Conservation (phyloP, 2,888 invertebrate species). For the Euplagia quadripunctaria region DNA sequence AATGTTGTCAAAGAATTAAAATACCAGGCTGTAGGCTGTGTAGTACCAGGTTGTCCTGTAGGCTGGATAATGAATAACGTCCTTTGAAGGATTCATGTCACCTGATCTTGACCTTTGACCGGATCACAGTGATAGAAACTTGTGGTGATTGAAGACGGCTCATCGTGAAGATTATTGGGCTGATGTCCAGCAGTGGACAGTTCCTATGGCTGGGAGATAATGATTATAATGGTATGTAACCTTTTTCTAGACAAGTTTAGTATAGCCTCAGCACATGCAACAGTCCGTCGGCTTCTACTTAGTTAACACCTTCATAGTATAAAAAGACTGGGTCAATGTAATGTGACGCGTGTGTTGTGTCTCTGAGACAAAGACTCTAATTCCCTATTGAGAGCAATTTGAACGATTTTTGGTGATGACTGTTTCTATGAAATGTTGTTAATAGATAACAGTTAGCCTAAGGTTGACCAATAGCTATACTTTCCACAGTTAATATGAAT, state of each 20-base stretch:
- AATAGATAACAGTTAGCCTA: conserved; percentile 36
- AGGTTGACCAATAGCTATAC: conserved; percentile 27
- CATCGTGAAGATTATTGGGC: too few species aligned
- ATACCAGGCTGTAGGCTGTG: too few species aligned
- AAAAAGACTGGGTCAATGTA: not conserved
- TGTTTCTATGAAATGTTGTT: conserved; percentile 11
- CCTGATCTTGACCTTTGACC: too few species aligned
- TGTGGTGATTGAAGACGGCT: too few species aligned
- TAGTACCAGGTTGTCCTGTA: too few species aligned
- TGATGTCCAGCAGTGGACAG: too few species aligned
- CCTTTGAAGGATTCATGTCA: too few species aligned
- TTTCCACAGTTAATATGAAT: conserved; percentile 28
- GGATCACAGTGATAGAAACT: too few species aligned
- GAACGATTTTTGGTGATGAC: not conserved
- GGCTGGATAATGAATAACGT: too few species aligned
- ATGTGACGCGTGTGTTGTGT: not conserved
- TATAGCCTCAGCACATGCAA: not conserved
- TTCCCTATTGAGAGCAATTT: conserved; percentile 29
- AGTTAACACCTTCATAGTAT: not conserved
- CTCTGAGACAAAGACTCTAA: conserved; percentile 25
- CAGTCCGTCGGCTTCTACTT: not conserved
- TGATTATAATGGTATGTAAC: too few species aligned
- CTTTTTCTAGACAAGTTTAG: not conserved
- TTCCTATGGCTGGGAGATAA: too few species aligned
- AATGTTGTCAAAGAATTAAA: too few species aligned